Evolutionary conservation across 2,888 invertebrate genomes (phyloP), one percentile per base, ranked within the genome.

Genomic region (Euproctis similis): DNA sequence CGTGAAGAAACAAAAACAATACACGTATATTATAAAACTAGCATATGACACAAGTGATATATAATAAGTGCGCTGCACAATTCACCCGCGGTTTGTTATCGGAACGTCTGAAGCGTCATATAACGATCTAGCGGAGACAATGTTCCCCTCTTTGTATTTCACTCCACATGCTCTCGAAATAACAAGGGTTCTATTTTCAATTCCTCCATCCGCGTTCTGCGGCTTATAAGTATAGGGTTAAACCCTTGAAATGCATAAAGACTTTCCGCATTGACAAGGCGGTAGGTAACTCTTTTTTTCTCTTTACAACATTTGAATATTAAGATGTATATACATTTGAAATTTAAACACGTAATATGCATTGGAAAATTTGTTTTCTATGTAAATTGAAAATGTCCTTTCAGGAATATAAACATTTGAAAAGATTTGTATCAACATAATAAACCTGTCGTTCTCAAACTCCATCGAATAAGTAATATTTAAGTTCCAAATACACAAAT

Each of bases 151-250:
- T 77, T 75, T 76, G 73, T 74, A 72, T 71, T 75, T 72, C 75
- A 62, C 77, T 78, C 70, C 64, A 74, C 74, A 64, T 69, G 61
- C 63, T 69, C 77, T 81, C 65, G 64, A 80, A 78, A 82, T 82
- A 82, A 82, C 80, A 81, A 81, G 80, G 73, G 73, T 68, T 68
- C 78, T 77, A 80, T 76, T 81, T 80, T 80, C 77, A 76, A 78
- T 80, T 78, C 73, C 66, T 72, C 64, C 58, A 70, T 63, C 4
- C 55, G 65, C 56, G 41, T 62, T 62, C 59, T 48, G 69, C 43
- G 70, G 71, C 64, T 63, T 43, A 59, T 62, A 62, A 62, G 60
- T 59, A 53, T 53, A 59, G 60, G 61, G 59, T 14, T 43, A 45
- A 42, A 59, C 62, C 66, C 68, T 70, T 63, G 54, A 68, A 69